Evolutionary conservation across 2,797 vertebrate species (phyloP).

Genomic region (Leptodactylus fallax): DNA sequence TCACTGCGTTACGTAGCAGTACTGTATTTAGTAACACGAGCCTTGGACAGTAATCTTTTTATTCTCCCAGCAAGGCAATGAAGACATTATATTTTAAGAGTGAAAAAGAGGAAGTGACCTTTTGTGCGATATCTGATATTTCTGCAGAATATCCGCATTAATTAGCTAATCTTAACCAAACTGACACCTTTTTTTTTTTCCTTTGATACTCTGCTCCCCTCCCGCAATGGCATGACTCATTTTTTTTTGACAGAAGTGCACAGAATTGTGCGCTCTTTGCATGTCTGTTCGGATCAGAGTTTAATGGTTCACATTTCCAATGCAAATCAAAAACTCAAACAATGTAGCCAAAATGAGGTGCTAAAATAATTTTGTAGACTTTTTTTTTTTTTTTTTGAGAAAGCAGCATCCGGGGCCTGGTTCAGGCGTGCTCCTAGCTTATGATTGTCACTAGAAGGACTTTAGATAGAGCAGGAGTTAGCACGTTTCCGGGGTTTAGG

Average conservation of each 20-base stretch:
- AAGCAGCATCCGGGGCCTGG: conserved; percentile 59
- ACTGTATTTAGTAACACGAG: conserved; percentile 3
- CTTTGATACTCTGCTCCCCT: conserved; percentile 41
- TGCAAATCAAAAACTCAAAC: conserved; percentile 51
- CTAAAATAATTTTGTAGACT: not conserved
- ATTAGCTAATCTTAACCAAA: conserved; percentile 42
- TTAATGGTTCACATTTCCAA: conserved; percentile 61
- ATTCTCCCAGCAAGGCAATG: conserved; percentile 22
- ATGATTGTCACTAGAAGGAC: conserved; percentile 28
- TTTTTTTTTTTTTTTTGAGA: not conserved
- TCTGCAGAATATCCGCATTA: conserved; percentile 45
- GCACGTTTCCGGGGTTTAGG: conserved; percentile 92
- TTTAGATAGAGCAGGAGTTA: conserved; percentile 95
- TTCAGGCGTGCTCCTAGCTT: not conserved
- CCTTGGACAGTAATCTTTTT: conserved; percentile 27
- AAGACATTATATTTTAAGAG: conserved; percentile 12
- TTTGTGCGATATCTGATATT: conserved; percentile 36
- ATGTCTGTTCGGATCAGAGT: conserved; percentile 52
- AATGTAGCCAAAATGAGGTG: conserved; percentile 35
- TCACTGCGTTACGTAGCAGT: conserved; percentile 13
- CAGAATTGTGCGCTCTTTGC: conserved; percentile 63
- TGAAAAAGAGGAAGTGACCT: conserved; percentile 28
- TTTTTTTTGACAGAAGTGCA: conserved; percentile 39
- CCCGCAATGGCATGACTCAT: conserved; percentile 30
- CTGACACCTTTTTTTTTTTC: conserved; percentile 3